Conservation (phyloP, 1,140 invertebrate species). For the Harlomillsia oculata region DNA sequence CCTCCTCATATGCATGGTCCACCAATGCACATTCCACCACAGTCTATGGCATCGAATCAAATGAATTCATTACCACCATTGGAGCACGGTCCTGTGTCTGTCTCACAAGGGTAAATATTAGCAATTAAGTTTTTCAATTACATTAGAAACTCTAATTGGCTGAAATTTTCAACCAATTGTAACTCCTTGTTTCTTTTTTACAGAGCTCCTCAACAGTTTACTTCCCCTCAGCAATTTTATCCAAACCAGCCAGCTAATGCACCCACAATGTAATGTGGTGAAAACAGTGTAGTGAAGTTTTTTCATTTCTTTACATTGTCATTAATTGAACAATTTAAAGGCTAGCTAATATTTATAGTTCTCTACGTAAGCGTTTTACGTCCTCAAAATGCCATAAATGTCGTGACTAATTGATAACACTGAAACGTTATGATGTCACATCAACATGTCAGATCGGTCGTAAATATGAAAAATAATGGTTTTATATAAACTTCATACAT, state of each 20-base stretch:
- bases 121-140: not conserved
- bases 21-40: slow-evolving; percentile 3
- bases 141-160: not conserved
- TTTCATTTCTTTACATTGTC: too few species aligned
- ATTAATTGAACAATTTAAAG: too few species aligned
- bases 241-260: slow-evolving; percentile 4
- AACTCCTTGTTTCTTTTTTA: not conserved
- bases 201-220: slow-evolving; percentile 11
- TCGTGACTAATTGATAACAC: too few species aligned
- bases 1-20: not conserved
- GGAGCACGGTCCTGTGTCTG: slow-evolving; percentile 5
- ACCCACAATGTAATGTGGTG: not conserved
- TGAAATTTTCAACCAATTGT: not conserved
- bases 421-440: too few species aligned
- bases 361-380: too few species aligned
- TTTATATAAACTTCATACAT: too few species aligned
- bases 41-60: slow-evolving; percentile 2
- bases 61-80: slow-evolving; percentile 1
- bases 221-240: slow-evolving; percentile 12
- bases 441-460: too few species aligned
- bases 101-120: slow-evolving; percentile 2
- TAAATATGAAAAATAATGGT: too few species aligned
- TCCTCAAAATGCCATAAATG: too few species aligned
- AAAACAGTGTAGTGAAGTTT: too few species aligned
- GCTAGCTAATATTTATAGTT: too few species aligned